Base-by-base conservation (phyloP, 2,113 vertebrate genomes). In the Alaudala cheleensis region DNA sequence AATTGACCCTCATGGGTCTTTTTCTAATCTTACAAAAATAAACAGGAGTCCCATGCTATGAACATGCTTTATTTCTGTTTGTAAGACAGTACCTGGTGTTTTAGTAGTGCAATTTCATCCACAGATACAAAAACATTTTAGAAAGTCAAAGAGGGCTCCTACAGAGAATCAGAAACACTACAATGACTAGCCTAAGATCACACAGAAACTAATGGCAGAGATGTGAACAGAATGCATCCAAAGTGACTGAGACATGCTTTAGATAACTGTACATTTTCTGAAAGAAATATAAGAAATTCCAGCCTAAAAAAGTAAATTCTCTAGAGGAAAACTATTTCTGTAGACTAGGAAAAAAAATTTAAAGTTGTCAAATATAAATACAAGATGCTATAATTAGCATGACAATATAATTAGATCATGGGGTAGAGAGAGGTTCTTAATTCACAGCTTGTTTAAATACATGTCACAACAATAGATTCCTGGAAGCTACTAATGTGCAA, bases 391-490 rank as follows among this genome's bases (percentile, higher is more conserved):
- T 74, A 83, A 95, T 92, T 93, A 95, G 79, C 1, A 2, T 86
- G 95, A 96, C 90, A 96, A 60, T 83, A 66, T 93, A 97, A 96
- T 95, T 93, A 94, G 90, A 95, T 92, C 40, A 81, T 54, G 74
- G 51, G 16, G 42, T 86, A 69, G 54, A 80, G 88, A 95, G 62
- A 80, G 90, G 57, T 92, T 90, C 74, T 88, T 94, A 97, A 96
- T 93, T 96, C 93, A 96, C 64, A 90, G 79, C 76, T 90, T 94
- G 64, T 93, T 86, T 96, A 97, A 98, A 96, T 96, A 96, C 95
- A 97, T 95, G 97, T 98, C 98, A 98, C 97, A 98, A 94, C 79
- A 92, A 88, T 24, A 86, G 71, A 54, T 74, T 93, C 72, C 58
- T 92, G 64, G 51, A 95, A 95, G 85, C 29, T 56, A 74, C 71